phyloP scores from a whole-genome alignment of 2,113 vertebrate species.

The Corythornis vintsioides region DNA sequence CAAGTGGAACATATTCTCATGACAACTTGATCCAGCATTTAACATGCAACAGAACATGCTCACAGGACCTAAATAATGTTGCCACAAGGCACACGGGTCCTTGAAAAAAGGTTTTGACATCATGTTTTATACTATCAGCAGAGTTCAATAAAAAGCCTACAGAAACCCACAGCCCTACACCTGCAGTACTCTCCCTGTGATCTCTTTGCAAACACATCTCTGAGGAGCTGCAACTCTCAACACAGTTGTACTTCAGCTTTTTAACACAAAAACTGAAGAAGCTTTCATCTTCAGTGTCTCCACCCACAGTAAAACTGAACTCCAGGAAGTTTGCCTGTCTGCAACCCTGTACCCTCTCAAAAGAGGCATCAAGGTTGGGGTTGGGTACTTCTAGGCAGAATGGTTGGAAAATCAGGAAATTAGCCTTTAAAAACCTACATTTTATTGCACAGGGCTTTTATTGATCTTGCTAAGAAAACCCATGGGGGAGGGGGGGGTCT shows the following conservation, averaged over 20 bases:
- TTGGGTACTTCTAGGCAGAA: not conserved
- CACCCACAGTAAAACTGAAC: not conserved
- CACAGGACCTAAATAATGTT: not conserved
- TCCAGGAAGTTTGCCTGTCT: not conserved
- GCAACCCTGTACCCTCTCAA: not conserved
- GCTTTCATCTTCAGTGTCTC: not conserved
- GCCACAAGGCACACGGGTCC: not conserved
- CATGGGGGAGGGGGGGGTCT: not conserved
- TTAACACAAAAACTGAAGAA: not conserved
- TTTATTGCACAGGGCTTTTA: not conserved
- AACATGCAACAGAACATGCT: not conserved
- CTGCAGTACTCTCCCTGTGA: not conserved
- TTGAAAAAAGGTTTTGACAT: not conserved
- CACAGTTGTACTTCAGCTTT: not conserved
- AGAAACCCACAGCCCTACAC: not conserved
- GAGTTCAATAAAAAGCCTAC: not conserved
- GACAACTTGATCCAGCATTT: slow-evolving; percentile 8
- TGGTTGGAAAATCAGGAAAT: not conserved
- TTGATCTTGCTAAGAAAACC: not conserved
- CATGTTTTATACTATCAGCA: not conserved
- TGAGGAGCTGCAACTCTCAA: not conserved
- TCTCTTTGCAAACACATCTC: not conserved
- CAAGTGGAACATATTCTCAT: slow-evolving; percentile 41
- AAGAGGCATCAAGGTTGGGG: not conserved
- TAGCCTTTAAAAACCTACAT: not conserved